Evolutionary conservation across 92 coral and sea anemone genomes (phyloP), one percentile per base, ranked within the genome.

Genomic region (Palythoa heliodiscus): DNA sequence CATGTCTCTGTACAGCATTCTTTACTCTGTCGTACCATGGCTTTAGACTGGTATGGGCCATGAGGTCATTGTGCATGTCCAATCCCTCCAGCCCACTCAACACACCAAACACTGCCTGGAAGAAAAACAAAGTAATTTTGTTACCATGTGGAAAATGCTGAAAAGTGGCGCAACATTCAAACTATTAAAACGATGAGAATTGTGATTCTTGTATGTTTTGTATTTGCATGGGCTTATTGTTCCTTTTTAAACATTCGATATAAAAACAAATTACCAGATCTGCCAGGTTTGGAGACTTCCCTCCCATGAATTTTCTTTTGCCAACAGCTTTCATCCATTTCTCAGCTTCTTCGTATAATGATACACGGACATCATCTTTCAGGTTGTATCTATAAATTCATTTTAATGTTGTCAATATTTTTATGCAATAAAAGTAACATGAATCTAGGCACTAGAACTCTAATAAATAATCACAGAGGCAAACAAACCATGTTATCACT

Each of bases 41-140:
- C 83, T 92, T 93, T 52, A 97, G 91, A 23, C 92, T 60, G 12
- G 99, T 94, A 88, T 95, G 88, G 47, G 91, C 77, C 95, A 95
- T 91, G 38, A 97, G 83, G 71, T 97, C 98, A 24, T 90, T 89
- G 52, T 92, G 92, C 84, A 95, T 89, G 78, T 93, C 95, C 80
- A 97, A 90, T 5, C 95, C 97, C 83, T 97, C 99, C 48, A 97
- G 79, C 2, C 99, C 99, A 87, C 98, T 91, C 61, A 97, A 84
- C 8, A 97, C 99, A n/a, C 99, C 99, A 93, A 87, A 97, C 71
- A 97, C 93, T 1, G 99, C 98, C 99, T 97, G 20, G 76, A 86
- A 71, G 60, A 38, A 4, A 83, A 19, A 15, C 53, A 69, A 24
- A 70, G 3, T 13, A 12, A 43, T 11, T 11, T 16, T 47, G 17